phyloP scores from a whole-genome alignment of 2,797 vertebrate species.

The Anas capensis region DNA sequence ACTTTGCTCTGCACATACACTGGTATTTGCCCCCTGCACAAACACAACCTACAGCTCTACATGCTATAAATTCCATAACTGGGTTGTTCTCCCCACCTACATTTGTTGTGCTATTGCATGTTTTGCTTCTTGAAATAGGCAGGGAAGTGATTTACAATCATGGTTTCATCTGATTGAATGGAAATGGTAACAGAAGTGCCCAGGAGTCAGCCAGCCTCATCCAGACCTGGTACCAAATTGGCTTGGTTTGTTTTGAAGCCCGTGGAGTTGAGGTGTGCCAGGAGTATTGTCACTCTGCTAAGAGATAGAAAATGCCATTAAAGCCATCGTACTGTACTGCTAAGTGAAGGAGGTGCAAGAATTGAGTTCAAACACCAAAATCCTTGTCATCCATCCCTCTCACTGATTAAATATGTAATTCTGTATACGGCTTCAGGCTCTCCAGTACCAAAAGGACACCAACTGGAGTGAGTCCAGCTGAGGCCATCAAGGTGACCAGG shows the following conservation, averaged over 20 bases:
- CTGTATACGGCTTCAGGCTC: not conserved
- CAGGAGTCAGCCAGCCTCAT: not conserved
- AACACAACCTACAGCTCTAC: not conserved
- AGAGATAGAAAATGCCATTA: too few species aligned
- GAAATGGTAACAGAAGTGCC: not conserved
- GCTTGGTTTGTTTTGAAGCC: not conserved
- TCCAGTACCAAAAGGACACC: not conserved
- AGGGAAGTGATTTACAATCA: not conserved
- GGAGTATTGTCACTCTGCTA: not conserved
- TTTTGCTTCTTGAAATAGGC: not conserved
- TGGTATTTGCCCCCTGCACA: not conserved
- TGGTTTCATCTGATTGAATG: not conserved
- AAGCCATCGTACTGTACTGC: not conserved
- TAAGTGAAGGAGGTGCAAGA: not conserved
- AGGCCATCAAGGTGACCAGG: not conserved
- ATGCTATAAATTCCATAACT: not conserved
- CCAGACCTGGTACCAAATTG: not conserved
- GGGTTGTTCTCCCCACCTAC: not conserved
- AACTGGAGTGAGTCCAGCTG: not conserved
- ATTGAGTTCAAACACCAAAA: not conserved
- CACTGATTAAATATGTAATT: not conserved
- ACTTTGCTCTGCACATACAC: not conserved
- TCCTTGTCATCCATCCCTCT: not conserved
- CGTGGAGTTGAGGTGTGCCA: not conserved
- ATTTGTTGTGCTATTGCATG: not conserved